Percentiles rank a stretch among this genome's conserved stretches.
Evolutionary conservation across 2,113 vertebrate species (phyloP).

Genomic region (Aplodontia rufa): DNA sequence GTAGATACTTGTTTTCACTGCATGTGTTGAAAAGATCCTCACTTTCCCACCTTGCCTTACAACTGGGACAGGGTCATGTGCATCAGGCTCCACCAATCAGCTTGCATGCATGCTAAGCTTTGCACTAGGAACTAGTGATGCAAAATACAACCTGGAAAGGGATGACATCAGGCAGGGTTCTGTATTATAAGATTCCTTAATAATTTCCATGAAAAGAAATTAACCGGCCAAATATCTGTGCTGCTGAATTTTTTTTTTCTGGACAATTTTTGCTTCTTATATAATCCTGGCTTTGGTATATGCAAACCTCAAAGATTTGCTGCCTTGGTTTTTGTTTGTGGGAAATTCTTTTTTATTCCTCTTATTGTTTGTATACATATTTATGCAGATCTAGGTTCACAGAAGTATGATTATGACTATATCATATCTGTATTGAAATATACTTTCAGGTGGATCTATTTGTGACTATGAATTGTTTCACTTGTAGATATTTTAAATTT

Average conservation of each 20-base stretch:
- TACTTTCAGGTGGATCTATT: background rate
- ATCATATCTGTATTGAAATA: conserved; percentile 6
- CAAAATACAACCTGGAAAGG: background rate
- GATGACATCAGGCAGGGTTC: background rate
- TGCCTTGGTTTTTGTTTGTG: background rate
- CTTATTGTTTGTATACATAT: conserved; percentile 15
- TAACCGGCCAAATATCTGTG: background rate
- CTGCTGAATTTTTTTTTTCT: background rate
- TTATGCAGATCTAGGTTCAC: background rate
- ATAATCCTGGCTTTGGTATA: background rate
- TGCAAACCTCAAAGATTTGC: background rate
- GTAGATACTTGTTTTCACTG: background rate
- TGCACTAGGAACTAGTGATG: background rate
- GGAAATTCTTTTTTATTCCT: background rate
- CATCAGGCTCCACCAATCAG: background rate
- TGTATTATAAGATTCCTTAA: background rate
- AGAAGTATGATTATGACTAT: background rate
- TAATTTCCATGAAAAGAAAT: background rate
- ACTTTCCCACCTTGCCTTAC: background rate
- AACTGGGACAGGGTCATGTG: background rate
- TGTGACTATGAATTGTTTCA: background rate
- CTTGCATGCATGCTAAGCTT: background rate
- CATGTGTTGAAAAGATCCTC: background rate
- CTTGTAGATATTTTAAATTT: background rate
- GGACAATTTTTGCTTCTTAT: background rate